Evolutionary conservation across 35 echinoderm and acorn worm species (phyloP).

Genomic region (Heliocidaris tuberculata): DNA sequence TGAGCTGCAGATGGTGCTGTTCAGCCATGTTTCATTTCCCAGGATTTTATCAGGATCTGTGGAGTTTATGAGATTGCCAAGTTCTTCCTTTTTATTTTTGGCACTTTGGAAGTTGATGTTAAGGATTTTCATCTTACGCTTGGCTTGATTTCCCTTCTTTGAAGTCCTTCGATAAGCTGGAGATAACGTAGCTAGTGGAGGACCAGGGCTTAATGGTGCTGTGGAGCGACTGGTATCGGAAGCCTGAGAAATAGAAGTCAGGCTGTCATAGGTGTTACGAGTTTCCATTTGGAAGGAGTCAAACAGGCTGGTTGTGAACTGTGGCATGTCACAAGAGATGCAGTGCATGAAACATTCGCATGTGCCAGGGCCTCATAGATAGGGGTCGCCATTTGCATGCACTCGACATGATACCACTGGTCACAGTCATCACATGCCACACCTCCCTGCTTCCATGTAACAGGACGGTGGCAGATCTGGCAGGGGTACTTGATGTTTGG

Average conservation of each 20-base stretch:
- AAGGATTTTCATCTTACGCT: slow-evolving; percentile 45
- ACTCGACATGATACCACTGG: slow-evolving; percentile 41
- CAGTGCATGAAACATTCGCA: no score
- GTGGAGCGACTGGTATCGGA: neutral
- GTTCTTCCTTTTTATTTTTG: slow-evolving; percentile 46
- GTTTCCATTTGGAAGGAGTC: neutral
- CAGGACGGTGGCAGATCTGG: neutral
- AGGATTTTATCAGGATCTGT: slow-evolving; percentile 51
- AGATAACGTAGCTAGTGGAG: neutral
- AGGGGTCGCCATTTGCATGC: slow-evolving; percentile 27
- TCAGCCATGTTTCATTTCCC: slow-evolving; percentile 70
- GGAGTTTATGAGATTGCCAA: slow-evolving; percentile 49
- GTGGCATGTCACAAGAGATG: slow-evolving; percentile 18
- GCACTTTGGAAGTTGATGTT: slow-evolving; percentile 60
- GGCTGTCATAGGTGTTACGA: neutral
- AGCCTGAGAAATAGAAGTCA: neutral
- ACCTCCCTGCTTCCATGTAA: neutral
- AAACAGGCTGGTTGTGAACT: slow-evolving; percentile 23
- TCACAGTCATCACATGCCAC: slow-evolving; percentile 18
- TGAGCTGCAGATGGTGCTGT: slow-evolving; percentile 43
- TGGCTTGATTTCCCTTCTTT: neutral
- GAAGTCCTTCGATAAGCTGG: neutral
- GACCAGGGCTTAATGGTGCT: neutral
- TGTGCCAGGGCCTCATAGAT: slow-evolving; percentile 25
- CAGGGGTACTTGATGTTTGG: neutral